Evolutionary conservation across 2,113 vertebrate species (phyloP), one percentile per base, ranked within the genome.

Genomic region (Geococcyx californianus): DNA sequence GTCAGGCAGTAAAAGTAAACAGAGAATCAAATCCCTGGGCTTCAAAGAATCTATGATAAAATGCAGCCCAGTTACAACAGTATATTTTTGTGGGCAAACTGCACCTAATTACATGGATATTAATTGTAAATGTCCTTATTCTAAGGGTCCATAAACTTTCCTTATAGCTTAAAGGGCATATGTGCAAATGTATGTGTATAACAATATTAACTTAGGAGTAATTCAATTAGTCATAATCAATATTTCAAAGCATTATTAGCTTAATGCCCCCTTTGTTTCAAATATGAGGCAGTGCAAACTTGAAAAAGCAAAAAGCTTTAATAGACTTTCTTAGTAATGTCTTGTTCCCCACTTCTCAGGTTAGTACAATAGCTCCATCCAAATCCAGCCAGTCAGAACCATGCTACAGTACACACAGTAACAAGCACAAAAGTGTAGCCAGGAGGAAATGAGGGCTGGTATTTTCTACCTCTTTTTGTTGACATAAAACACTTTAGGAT

Each of bases 311-410:
- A 78, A 86, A 91, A 90, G 33, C 44, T 58, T 45, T 55, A 45
- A 31, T 4, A 84, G 60, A 82, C 54, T 72, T 87, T 24, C 76
- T 81, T 31, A 77, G 59, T 26, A 73, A 54, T 9, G n/a, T 49
- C 21, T 54, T 66, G 31, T 12, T 85, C 67, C 77, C 91, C 66
- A 77, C 29, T 54, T 78, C 59, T 67, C 82, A 44, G 29, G 18
- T 95, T 93, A 95, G 55, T 91, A 94, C 31, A 78, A 64, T 2
- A 76, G 51, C 45, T 83, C 58, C 58, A 85, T 24, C 78, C 54
- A 83, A 77, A 87, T 44, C 85, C 84, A 92, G 77, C 55, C 91
- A 83, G 67, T 64, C 83, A 93, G 83, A 96, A 93, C 76, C 63
- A 77, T 42, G 72, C 70, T 86, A 90, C 51, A 79, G 51, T 63